Base-by-base conservation (phyloP, 2,888 invertebrate species). In the Drosophila fungiperda region DNA sequence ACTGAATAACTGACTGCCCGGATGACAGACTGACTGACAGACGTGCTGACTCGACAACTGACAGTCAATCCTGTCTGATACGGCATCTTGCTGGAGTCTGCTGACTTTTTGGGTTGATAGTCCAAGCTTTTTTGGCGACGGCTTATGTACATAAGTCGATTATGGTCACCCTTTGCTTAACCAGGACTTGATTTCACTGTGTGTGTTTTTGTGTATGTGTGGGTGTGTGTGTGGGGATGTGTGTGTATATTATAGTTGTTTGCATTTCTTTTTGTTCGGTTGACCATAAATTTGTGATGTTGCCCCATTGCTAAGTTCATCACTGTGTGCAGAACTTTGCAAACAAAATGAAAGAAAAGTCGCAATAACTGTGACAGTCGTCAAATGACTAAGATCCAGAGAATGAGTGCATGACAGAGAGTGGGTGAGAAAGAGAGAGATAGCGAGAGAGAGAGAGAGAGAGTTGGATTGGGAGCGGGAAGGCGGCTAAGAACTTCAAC, bases 81-180 rank as follows among this genome's bases (percentile, higher is more conserved):
- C 62, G 66, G 20, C 70, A 75, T 70, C 70, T 75, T 75, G 65
- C 33, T 57, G 52, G 57, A 67, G 55, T 62, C 53, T 49, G 48
- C 52, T 69, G 53, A 66, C 80, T 88, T 83, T 87, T 80, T 72
- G 78, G 81, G 72, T 83, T 86, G 83, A 86, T 86, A 83, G 85
- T 81, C 86, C 68, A 76, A 74, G 79, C 75, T 75, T 59, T 68
- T 63, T 80, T 33, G 40, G 49, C 55, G 20, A 61, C 66, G 73
- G 89, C 79, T 86, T 89, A 89, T 81, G 89, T 71, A 83, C 82
- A 84, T 89, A 89, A 86, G 85, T 87, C 85, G 87, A 83, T 86
- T 86, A 86, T 87, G 79, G 89, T 89, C 68, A 86, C 74, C 83
- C 86, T 69, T 80, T 69, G 83, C 78, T 73, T 72, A 79, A 62